phyloP scores from a whole-genome alignment of 2,113 vertebrate species.

The Lutjanus erythropterus region DNA sequence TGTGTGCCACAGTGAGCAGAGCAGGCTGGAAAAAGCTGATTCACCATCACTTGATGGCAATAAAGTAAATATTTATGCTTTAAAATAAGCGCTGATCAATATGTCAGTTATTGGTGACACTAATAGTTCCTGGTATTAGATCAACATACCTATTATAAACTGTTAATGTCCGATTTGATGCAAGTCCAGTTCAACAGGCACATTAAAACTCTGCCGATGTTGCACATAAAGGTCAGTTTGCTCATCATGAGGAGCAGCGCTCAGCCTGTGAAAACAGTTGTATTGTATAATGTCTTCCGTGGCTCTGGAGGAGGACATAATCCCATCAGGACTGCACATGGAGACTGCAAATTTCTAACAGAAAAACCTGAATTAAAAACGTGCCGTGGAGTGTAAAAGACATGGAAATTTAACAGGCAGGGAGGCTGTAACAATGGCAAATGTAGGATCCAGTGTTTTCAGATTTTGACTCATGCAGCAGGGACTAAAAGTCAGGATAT shows the following conservation, averaged over 20 bases:
- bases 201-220: background rate
- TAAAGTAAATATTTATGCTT: slow-evolving; percentile 3
- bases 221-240: slow-evolving; percentile 1
- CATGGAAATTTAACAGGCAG: background rate
- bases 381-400: too few species aligned
- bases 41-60: background rate
- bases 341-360: background rate
- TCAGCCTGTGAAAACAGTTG: background rate
- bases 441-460: background rate
- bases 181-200: too few species aligned
- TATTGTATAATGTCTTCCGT: background rate
- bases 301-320: background rate
- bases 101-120: too few species aligned
- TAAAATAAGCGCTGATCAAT: too few species aligned
- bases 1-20: background rate
- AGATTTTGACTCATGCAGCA: background rate
- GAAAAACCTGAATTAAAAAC: background rate
- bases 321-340: background rate
- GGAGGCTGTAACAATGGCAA: background rate
- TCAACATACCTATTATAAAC: too few species aligned
- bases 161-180: background rate
- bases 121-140: too few species aligned
- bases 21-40: background rate
- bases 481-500: background rate
- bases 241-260: background rate